Percentiles rank a stretch among this genome's conserved stretches.
phyloP scores from a whole-genome alignment of 2,113 vertebrate genomes.

The Zootoca vivipara region DNA sequence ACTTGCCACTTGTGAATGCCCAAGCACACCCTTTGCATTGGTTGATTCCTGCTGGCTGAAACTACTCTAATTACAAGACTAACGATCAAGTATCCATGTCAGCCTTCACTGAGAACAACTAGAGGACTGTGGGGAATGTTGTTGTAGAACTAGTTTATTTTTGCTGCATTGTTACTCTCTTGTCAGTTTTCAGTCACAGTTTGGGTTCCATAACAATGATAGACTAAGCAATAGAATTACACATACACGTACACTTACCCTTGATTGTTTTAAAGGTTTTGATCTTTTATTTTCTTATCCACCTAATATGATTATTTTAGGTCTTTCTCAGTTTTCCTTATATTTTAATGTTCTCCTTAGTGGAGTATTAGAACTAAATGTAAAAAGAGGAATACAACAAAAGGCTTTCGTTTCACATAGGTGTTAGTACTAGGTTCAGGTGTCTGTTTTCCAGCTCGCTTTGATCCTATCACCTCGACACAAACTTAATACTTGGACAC shows the following conservation, averaged over 20 bases:
- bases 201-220: neutral
- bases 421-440: conserved; percentile 43
- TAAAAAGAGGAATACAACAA: neutral
- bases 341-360: neutral
- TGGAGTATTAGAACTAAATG: neutral
- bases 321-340: neutral
- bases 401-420: conserved; percentile 23
- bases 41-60: too few relatives aligned
- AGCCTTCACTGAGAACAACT: too few relatives aligned
- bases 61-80: too few relatives aligned
- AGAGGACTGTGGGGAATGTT: neutral
- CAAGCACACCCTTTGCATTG: too few relatives aligned
- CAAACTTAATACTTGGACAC: accelerated
- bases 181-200: neutral
- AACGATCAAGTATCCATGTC: too few relatives aligned
- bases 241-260: too few relatives aligned
- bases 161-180: neutral
- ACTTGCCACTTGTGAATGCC: too few relatives aligned
- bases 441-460: conserved; percentile 38
- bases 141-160: neutral
- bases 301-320: neutral
- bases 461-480: conserved; percentile 32
- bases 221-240: neutral
- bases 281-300: neutral
- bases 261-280: neutral